Conservation (phyloP, 1,140 invertebrate species). For the Bombyx mori region ASM3026992v2 NC_085116.1:4057001-4057500, state of each 20-base stretch:
- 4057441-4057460: not conserved
- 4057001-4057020: too few relatives aligned
- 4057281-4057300: too few relatives aligned
- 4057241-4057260: slow-evolving; percentile 31
- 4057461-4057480: slow-evolving; percentile 10
- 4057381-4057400: not conserved
- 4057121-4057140: slow-evolving; percentile 1
- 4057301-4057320: too few relatives aligned
- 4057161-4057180: slow-evolving; percentile 39
- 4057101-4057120: too few relatives aligned
- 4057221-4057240: slow-evolving; percentile 28
- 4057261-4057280: slow-evolving; percentile 23
- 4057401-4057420: not conserved
- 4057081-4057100: too few relatives aligned
- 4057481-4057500: slow-evolving; percentile 9
- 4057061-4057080: too few relatives aligned
- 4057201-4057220: slow-evolving; percentile 31
- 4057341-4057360: too few relatives aligned
- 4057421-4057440: too few relatives aligned
- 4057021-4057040: too few relatives aligned
- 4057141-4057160: slow-evolving; percentile 16
- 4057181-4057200: slow-evolving; percentile 23
- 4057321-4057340: too few relatives aligned
- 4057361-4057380: not conserved
- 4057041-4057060: too few relatives aligned